Percentiles rank a stretch among this genome's conserved stretches.
Evolutionary conservation across 1,140 invertebrate species (phyloP).

Genomic region (Orius insidiosus): DNA sequence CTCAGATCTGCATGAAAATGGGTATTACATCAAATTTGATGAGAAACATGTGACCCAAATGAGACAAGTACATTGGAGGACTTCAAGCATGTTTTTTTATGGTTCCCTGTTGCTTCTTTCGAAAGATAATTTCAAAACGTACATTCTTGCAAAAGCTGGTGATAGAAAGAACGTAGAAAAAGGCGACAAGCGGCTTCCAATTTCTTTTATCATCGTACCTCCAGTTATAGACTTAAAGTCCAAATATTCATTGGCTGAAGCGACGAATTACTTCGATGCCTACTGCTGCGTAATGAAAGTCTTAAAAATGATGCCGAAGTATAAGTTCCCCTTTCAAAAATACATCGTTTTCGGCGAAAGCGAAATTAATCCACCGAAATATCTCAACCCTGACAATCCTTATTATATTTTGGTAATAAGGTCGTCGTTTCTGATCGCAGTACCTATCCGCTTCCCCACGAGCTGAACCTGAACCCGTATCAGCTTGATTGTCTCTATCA

Average conservation of each 20-base stretch:
- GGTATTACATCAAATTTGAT: background rate
- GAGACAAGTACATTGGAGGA: slow-evolving; percentile 22
- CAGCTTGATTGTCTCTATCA: slow-evolving; percentile 38
- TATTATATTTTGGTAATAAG: slow-evolving; percentile 6
- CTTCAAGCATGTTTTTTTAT: slow-evolving; percentile 42
- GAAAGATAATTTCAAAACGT: slow-evolving; percentile 41
- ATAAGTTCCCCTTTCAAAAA: slow-evolving; percentile 40
- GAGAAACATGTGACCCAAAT: background rate
- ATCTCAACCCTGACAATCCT: slow-evolving; percentile 15
- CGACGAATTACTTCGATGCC: slow-evolving; percentile 47
- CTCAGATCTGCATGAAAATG: background rate
- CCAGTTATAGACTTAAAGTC: slow-evolving; percentile 25
- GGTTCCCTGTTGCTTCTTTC: slow-evolving; percentile 58
- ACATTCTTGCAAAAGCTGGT: slow-evolving; percentile 46
- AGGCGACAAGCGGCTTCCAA: slow-evolving; percentile 32
- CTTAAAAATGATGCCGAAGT: slow-evolving; percentile 32
- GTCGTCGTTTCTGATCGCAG: slow-evolving; percentile 21
- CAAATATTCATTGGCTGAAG: slow-evolving; percentile 41
- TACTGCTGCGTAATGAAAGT: slow-evolving; percentile 43
- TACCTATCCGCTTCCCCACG: slow-evolving; percentile 26
- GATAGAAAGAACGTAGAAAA: slow-evolving; percentile 31
- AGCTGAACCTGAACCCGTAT: slow-evolving; percentile 34
- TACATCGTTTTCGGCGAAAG: slow-evolving; percentile 36
- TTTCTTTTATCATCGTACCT: slow-evolving; percentile 25
- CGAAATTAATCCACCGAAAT: slow-evolving; percentile 16